Percentiles rank a stretch among this genome's conserved stretches.
Evolutionary conservation across 2,113 vertebrate species (phyloP).

Genomic region (Sigmodon hispidus): DNA sequence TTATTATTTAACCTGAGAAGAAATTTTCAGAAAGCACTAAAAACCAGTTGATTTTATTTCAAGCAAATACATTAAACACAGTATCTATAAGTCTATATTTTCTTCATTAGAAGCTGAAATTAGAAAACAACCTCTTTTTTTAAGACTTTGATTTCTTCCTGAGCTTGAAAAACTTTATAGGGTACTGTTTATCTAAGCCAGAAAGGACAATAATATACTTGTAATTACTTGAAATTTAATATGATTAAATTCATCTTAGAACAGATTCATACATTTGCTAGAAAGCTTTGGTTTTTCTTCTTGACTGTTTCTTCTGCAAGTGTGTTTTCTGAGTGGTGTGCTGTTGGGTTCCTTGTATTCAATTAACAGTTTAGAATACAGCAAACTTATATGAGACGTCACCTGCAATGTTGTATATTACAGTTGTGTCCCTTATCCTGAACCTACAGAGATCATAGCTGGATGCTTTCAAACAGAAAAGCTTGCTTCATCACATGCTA

Average conservation of each 20-base stretch:
- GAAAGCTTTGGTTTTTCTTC: conserved; percentile 20
- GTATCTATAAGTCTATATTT: conserved; percentile 52
- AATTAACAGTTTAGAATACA: conserved; percentile 61
- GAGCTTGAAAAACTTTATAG: conserved; percentile 60
- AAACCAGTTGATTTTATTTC: conserved; percentile 58
- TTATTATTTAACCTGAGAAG: conserved; percentile 50
- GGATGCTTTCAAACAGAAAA: conserved; percentile 67
- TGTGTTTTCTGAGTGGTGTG: conserved; percentile 45
- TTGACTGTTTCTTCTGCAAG: conserved; percentile 41
- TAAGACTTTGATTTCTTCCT: conserved; percentile 16
- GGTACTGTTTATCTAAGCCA: conserved; percentile 35
- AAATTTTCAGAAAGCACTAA: conserved; percentile 62
- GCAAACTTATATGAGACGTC: conserved; percentile 27
- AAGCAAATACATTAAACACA: conserved; percentile 56
- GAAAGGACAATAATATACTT: conserved; percentile 55
- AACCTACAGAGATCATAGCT: conserved; percentile 71
- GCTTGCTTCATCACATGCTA: conserved; percentile 67
- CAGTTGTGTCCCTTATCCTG: conserved; percentile 60
- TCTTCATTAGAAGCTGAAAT: conserved; percentile 43
- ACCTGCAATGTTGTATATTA: conserved; percentile 58
- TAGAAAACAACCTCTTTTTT: conserved; percentile 18
- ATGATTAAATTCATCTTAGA: conserved; percentile 58
- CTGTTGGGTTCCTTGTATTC: conserved; percentile 43
- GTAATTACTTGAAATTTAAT: conserved; percentile 53
- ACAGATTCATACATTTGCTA: conserved; percentile 38